These are phyloP conservation scores for Acridotheres tristis DNA, from an alignment of 2,797 vertebrate species.

Conservation along the genomic window DNA sequence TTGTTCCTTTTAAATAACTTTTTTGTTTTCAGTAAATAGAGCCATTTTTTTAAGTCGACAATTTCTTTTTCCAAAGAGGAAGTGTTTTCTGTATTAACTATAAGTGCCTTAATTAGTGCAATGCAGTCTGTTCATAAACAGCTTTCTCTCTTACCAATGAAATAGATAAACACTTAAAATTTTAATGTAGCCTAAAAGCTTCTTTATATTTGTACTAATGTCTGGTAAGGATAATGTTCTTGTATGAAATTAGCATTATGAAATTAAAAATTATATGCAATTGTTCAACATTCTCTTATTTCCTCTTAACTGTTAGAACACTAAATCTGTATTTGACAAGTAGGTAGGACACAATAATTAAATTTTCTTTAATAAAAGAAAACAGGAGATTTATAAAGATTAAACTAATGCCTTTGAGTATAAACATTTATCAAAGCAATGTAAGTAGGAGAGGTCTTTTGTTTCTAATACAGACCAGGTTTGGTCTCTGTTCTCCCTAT, in stretches of 20 bases:
- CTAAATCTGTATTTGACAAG: not conserved
- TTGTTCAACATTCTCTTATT: not conserved
- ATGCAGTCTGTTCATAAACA: not conserved
- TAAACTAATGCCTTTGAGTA: not conserved
- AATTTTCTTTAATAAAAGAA: not conserved
- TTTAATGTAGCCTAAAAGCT: not conserved
- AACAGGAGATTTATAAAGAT: not conserved
- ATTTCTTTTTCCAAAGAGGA: not conserved
- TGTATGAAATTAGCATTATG: not conserved
- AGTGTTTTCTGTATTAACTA: not conserved
- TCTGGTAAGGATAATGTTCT: not conserved
- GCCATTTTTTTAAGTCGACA: not conserved
- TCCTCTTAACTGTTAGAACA: not conserved
- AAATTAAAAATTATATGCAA: not conserved
- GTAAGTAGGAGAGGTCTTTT: not conserved
- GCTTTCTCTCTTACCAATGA: constrained; percentile 41
- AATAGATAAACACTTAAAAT: constrained; percentile 39
- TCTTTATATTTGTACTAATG: not conserved
- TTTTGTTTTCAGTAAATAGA: constrained; percentile 10
- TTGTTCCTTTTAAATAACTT: constrained; percentile 41
- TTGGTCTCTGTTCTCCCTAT: not conserved
- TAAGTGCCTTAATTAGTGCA: constrained; percentile 35
- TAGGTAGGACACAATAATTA: not conserved
- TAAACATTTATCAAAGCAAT: not conserved
- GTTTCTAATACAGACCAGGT: not conserved